phyloP scores from a whole-genome alignment of 1,140 invertebrate genomes.

The Halesus radiatus region DNA sequence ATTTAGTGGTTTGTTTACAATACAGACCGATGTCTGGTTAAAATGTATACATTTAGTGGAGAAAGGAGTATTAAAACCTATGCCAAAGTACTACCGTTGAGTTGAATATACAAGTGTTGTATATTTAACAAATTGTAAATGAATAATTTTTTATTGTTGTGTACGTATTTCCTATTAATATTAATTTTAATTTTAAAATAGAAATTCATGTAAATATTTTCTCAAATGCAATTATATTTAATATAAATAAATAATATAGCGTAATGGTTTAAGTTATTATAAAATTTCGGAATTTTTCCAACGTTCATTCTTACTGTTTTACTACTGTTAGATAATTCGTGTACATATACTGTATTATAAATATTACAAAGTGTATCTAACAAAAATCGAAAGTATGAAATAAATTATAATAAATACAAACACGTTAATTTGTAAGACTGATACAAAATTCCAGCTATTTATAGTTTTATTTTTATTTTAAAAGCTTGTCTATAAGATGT shows the following conservation, averaged over 20 bases:
- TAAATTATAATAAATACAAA: constrained; percentile 36
- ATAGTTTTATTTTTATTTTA: constrained; percentile 44
- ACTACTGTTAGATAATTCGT: constrained; percentile 37
- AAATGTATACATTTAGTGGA: not conserved
- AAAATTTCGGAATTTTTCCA: constrained; percentile 31
- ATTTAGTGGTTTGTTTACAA: not conserved
- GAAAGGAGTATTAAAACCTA: constrained; percentile 46
- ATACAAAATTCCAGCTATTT: constrained; percentile 49
- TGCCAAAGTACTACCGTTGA: constrained; percentile 56
- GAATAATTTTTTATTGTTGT: constrained; percentile 51
- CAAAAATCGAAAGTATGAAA: constrained; percentile 39
- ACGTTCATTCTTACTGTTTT: constrained; percentile 44
- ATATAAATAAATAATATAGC: constrained; percentile 38
- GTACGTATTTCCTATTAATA: constrained; percentile 54
- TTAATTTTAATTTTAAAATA: constrained; percentile 44
- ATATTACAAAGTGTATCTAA: constrained; percentile 37
- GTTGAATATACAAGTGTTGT: constrained; percentile 36
- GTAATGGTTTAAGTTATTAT: constrained; percentile 22
- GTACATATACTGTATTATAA: constrained; percentile 25
- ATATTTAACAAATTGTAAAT: constrained; percentile 31
- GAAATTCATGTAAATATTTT: constrained; percentile 19
- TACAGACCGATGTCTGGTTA: not conserved
- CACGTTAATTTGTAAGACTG: constrained; percentile 55
- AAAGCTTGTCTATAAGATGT: constrained; percentile 19
- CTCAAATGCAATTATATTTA: constrained; percentile 51